Evolutionary conservation across 2,888 invertebrate species (phyloP).

Genomic region (Tenthredo livida): DNA sequence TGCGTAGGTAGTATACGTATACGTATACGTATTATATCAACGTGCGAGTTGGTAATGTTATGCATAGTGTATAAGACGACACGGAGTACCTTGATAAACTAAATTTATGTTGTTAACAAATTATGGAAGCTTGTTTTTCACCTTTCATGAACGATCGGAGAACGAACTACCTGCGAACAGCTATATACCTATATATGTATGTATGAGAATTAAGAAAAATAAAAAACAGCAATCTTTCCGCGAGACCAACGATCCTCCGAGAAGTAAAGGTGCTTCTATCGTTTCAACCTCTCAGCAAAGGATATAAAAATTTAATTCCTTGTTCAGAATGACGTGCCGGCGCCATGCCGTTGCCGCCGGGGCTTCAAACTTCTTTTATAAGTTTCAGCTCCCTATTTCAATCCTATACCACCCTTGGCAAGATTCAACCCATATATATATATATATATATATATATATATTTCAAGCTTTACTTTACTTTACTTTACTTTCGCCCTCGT

Average conservation of each 20-base stretch:
- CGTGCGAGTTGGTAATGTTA: background rate
- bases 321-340: slow-evolving; percentile 70
- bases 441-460: too few relatives aligned
- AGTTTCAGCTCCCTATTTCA: slow-evolving; percentile 59
- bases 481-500: slow-evolving; percentile 7
- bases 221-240: background rate
- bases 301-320: slow-evolving; percentile 78
- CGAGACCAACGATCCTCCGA: background rate
- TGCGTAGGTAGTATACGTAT: slow-evolving; percentile 2
- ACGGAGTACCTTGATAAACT: background rate
- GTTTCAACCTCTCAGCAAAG: slow-evolving; percentile 75
- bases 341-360: slow-evolving; percentile 65
- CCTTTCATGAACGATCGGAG: too few relatives aligned
- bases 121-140: background rate
- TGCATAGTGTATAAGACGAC: background rate
- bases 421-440: slow-evolving; percentile 42
- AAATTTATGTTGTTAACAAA: background rate
- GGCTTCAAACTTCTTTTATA: slow-evolving; percentile 64
- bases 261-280: slow-evolving; percentile 65
- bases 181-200: background rate
- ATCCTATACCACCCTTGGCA: slow-evolving; percentile 44
- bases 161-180: background rate
- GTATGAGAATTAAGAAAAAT: background rate
- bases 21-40: background rate
- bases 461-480: slow-evolving; percentile 7